Percentiles rank a stretch among this genome's conserved stretches.
These are phyloP conservation scores for Amblyjoppa proteus DNA, from an alignment of 2,888 invertebrate species.

Conservation along the genomic window DNA sequence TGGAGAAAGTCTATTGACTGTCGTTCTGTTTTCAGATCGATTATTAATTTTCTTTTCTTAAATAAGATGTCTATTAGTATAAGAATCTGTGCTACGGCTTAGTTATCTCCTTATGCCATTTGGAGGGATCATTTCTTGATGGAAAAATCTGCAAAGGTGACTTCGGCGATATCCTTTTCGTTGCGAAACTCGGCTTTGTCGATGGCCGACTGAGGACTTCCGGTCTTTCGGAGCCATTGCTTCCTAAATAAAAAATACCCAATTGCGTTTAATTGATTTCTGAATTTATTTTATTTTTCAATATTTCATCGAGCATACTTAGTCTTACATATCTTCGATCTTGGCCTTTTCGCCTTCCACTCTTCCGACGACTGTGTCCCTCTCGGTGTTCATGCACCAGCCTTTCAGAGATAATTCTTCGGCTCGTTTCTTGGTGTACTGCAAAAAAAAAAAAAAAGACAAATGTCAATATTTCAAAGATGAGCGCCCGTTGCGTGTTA, in stretches of 20 bases:
- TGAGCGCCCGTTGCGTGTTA: neutral
- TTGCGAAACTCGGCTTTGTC: conserved; percentile 91
- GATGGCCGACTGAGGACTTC: conserved; percentile 91
- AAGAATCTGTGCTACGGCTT: conserved; percentile 11
- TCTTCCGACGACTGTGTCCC: conserved; percentile 89
- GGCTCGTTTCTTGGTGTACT: conserved; percentile 90
- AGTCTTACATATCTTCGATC: conserved; percentile 88
- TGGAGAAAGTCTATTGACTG: neutral
- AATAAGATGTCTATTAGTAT: neutral
- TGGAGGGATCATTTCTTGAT: conserved; percentile 82
- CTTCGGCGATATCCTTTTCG: conserved; percentile 87
- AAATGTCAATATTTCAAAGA: neutral
- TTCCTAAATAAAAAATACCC: conserved; percentile 83
- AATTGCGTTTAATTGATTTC: neutral
- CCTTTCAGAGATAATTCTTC: conserved; percentile 88
- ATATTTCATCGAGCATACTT: conserved; percentile 28
- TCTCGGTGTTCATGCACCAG: conserved; percentile 91
- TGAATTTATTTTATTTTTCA: conserved; percentile 1
- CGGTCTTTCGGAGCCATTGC: conserved; percentile 88
- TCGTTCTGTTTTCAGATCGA: neutral
- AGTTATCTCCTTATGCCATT: neutral
- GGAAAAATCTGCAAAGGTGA: conserved; percentile 85
- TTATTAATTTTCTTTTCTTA: neutral
- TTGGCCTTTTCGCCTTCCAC: conserved; percentile 88
- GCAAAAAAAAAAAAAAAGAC: conserved; percentile 71